Percentiles rank a stretch among this genome's conserved stretches.
phyloP scores from a whole-genome alignment of 2,797 vertebrate genomes.

The Capromys pilorides region DNA sequence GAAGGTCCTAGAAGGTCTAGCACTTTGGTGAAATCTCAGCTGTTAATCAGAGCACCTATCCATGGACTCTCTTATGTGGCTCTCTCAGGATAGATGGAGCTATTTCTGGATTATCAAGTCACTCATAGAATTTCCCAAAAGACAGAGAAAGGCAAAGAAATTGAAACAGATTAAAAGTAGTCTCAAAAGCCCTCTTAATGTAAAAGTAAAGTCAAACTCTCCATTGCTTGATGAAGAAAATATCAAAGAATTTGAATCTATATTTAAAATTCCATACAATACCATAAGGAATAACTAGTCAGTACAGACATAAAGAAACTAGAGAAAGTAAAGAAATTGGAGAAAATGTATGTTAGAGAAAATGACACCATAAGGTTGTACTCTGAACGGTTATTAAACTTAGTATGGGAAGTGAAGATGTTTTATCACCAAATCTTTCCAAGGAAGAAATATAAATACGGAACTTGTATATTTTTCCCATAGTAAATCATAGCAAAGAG shows the following conservation, averaged over 20 bases:
- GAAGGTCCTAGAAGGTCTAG: no score
- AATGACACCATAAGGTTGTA: not conserved
- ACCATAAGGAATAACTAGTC: not conserved
- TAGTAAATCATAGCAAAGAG: not conserved
- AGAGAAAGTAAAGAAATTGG: not conserved
- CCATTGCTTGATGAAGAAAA: not conserved
- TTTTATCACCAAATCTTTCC: not conserved
- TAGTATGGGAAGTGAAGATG: not conserved
- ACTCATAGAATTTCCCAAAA: not conserved
- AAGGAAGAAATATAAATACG: not conserved
- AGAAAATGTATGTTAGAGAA: not conserved
- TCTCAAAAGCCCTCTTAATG: not conserved
- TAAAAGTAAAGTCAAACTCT: not conserved
- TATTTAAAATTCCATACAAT: not conserved
- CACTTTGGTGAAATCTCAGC: not conserved
- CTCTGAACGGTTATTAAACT: not conserved
- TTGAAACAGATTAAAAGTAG: not conserved
- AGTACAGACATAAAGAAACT: not conserved
- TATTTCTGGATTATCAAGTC: not conserved
- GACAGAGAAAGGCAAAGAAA: not conserved
- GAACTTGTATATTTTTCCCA: not conserved
- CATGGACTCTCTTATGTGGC: fast-evolving
- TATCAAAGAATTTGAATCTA: not conserved
- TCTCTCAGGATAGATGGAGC: not conserved
- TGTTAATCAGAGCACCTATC: not conserved